A percentile compares a stretch with the other conserved stretches of the same genome.
These are phyloP conservation scores for Recurvirostra avosetta DNA, from an alignment of 2,113 vertebrate genomes.

Conservation along the genomic window DNA sequence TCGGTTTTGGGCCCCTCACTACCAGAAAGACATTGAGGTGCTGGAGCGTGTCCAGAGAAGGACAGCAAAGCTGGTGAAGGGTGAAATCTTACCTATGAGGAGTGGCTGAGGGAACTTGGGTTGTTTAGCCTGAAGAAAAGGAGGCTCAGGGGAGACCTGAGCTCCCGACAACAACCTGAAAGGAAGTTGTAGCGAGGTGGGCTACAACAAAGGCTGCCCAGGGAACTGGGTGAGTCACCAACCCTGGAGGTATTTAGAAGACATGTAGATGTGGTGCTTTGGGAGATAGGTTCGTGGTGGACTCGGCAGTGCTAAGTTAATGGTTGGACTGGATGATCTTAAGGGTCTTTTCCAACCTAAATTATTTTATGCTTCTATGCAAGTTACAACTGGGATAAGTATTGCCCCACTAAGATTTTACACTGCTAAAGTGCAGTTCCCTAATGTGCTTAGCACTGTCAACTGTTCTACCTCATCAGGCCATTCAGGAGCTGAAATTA, in stretches of 20 bases:
- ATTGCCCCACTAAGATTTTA: background rate
- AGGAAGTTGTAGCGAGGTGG: background rate
- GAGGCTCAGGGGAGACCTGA: background rate
- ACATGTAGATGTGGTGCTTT: background rate
- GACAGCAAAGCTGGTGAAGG: background rate
- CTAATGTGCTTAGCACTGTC: background rate
- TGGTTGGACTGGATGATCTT: no score
- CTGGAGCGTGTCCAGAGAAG: background rate
- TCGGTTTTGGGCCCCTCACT: background rate
- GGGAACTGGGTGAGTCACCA: background rate
- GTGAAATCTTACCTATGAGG: background rate
- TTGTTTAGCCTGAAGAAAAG: background rate
- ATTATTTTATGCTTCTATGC: background rate
- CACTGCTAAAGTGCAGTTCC: background rate
- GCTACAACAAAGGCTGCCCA: background rate
- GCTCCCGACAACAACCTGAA: background rate
- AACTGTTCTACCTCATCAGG: background rate
- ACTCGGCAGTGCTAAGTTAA: background rate
- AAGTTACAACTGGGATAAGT: background rate
- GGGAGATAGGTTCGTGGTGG: background rate
- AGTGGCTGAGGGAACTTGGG: background rate
- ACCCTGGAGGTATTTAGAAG: background rate
- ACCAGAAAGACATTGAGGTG: background rate
- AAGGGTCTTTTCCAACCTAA: background rate
- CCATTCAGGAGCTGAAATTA: background rate